Base-by-base conservation (phyloP, 2,888 invertebrate species). In the Balanococcus diminutus region DNA sequence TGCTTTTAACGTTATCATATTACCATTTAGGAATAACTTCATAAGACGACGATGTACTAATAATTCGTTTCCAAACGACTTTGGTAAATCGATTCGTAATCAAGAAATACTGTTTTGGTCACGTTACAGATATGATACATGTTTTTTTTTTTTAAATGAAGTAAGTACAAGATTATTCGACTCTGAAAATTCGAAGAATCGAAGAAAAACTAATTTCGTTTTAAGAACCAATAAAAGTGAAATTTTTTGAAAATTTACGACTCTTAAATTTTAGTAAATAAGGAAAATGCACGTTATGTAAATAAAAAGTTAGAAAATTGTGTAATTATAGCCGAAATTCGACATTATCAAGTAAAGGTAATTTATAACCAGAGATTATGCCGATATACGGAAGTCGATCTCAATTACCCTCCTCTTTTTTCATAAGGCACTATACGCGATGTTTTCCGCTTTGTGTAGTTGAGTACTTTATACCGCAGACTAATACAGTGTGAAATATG, bases 401-500 rank as follows among this genome's bases (percentile, higher is more conserved):
- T 28, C 31, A 28, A 67, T 67, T 67, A n/a, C 51, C 19, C 42
- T 16, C 16, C 42, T 51, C 42, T 14, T 42, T 42, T 5, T 51
- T 51, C 19, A 8, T 51, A 8, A 19, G 4, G 5, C 51, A 51
- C 4, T 5, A 19, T 19, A 51, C 51, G 19, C 51, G 51, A 51
- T 51, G 51, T 19, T 51, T 51, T 51, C 51, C 51, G 51, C 51
- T 51, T 51, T 51, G 19, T 67, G 11, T 31, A 67, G 28, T 14
- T 51, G 9, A 14, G 28, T 67, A 67, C 67, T 14, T 25, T 14
- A 51, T 51, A 25, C 11, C 11, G 2, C 31, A 28, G 16, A 28
- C 28, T 67, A 67, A 67, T 67, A 67, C 28, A 25, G 28, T 67
- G 28, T 67, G 67, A 67, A 67, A 67, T 67, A 67, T 31, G 67